A percentile compares a stretch with the other conserved stretches of the same genome.
These are phyloP conservation scores for Muricea muricata DNA, from an alignment of 92 coral and sea anemone genomes.

Conservation along the genomic window DNA sequence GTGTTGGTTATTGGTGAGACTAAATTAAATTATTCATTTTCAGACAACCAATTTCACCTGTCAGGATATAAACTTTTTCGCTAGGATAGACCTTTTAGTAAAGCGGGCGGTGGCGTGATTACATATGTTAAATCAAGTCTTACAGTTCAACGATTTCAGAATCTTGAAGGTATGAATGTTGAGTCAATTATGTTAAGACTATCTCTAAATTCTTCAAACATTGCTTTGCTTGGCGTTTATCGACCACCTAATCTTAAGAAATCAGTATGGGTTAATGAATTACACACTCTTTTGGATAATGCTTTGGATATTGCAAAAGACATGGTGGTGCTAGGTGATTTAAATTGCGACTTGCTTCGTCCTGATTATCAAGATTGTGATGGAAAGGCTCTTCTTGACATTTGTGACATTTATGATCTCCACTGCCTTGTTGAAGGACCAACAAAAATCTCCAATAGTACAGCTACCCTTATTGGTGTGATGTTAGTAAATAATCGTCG, in stretches of 20 bases:
- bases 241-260: slow-evolving; percentile 30
- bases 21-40: no score
- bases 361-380: slow-evolving; percentile 20
- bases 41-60: no score
- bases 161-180: slow-evolving; percentile 4
- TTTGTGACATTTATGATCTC: slow-evolving; percentile 25
- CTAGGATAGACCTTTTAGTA: slow-evolving; percentile 6
- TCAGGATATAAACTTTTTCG: neutral
- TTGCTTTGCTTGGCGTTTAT: slow-evolving; percentile 20
- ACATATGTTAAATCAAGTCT: slow-evolving; percentile 26
- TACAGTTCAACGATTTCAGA: neutral
- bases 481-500: neutral
- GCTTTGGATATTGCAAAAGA: slow-evolving; percentile 39
- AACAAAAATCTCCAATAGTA: slow-evolving; percentile 8
- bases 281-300: slow-evolving; percentile 19
- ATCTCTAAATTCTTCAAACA: slow-evolving; percentile 6
- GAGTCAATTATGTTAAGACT: slow-evolving; percentile 25
- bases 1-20: slow-evolving; percentile 18
- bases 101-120: slow-evolving; percentile 17
- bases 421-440: slow-evolving; percentile 7
- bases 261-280: slow-evolving; percentile 41
- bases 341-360: slow-evolving; percentile 21
- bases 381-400: slow-evolving; percentile 29
- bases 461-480: slow-evolving; percentile 26
- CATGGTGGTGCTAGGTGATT: slow-evolving; percentile 35